Conservation (phyloP, 2,113 vertebrate genomes). For the Raphicerus campestris region DNA sequence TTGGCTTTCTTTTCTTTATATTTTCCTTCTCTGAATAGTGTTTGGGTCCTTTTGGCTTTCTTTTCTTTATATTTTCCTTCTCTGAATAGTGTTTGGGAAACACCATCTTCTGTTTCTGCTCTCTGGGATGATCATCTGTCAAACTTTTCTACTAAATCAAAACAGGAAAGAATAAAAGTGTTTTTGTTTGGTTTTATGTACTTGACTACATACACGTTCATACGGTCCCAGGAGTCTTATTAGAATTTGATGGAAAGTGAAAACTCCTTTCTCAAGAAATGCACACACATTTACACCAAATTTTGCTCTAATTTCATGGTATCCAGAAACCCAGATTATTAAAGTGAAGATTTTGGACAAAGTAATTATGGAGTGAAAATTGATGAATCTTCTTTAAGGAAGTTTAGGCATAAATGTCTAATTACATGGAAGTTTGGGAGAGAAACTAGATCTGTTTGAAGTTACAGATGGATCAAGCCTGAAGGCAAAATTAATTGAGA, state of each 20-base stretch:
- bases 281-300: not conserved
- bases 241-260: not conserved
- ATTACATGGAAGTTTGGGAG: not conserved
- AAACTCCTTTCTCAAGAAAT: not conserved
- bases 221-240: not conserved
- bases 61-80: not conserved
- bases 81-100: not conserved
- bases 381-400: not conserved
- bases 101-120: not conserved
- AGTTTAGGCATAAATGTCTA: not conserved
- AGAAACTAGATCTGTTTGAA: not conserved
- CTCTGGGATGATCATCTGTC: not conserved
- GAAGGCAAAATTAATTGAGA: not conserved
- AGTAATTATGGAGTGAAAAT: not conserved
- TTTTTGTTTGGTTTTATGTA: not conserved
- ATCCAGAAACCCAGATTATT: not conserved
- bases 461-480: not conserved
- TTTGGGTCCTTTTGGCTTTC: not conserved
- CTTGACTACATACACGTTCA: not conserved
- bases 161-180: not conserved
- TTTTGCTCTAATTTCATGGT: not conserved
- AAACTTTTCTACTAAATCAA: constrained; percentile 7
- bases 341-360: not conserved
- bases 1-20: not conserved
- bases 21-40: not conserved